Evolutionary conservation across 2,888 invertebrate species (phyloP), one percentile per base, ranked within the genome.

Genomic region (Tiphia femorata): DNA sequence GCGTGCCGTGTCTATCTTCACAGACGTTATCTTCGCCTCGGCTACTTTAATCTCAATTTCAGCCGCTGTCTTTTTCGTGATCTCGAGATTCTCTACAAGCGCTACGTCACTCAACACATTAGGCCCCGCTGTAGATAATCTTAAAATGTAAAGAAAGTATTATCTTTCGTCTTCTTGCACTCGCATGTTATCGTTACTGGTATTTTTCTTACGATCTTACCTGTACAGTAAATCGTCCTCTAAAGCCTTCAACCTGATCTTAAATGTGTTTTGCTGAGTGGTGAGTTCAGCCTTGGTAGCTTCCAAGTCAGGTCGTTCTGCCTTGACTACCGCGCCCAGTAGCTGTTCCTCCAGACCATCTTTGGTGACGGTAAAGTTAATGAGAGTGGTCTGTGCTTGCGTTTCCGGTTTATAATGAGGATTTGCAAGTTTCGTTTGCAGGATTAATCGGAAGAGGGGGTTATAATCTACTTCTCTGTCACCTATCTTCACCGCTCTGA

Each of bases 361-460:
- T 76, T 90, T 89, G 0, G 97, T 97, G 1, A 97, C 97, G 1
- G 97, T 97, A 76, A 97, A 97, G 84, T 97, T 97, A 61, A 97
- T 96, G 12, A 97, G 87, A 0, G 97, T 97, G 5, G 96, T 93
- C 85, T 97, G 97, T 0, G 97, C 97, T 84, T 97, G 97, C 90
- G 97, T 94, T 85, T 97, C 97, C 0, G 97, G 97, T 79, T 97
- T 95, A 81, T 96, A 97, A 85, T 97, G 97, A 0, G 97, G 97
- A 85, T 97, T 97, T 1, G 95, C 96, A 58, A 97, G 84, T 84
- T 97, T 97, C 0, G 97, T 97, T 80, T 97, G 97, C 0, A 97
- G 82, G 62, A 97, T 90, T 3, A 97, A 85, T 7, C 92, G 88
- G 85, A 97, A 97, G 41, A 86, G 87, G 0, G 89, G 89, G 84